These are phyloP conservation scores for Mandrillus leucophaeus DNA, from an alignment of 2,113 vertebrate species.

Conservation along the genomic window DNA sequence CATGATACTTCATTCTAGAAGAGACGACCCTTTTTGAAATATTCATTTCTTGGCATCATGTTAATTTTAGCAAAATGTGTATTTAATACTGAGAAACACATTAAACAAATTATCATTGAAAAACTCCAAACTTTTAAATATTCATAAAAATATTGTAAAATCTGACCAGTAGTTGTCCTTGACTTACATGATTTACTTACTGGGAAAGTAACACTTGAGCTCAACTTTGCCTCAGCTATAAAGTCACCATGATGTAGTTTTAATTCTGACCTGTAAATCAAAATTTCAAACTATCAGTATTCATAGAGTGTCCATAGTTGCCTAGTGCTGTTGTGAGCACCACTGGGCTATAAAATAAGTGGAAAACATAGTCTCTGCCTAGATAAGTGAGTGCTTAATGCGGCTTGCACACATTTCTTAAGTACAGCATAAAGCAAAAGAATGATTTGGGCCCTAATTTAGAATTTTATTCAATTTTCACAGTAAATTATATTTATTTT, in stretches of 20 bases:
- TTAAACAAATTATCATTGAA: neutral
- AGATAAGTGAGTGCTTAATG: conserved; percentile 47
- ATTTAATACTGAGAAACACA: neutral
- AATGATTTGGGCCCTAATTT: conserved; percentile 40
- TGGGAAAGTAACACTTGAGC: neutral
- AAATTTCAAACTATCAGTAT: neutral
- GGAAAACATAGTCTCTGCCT: conserved; percentile 2
- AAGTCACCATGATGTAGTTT: neutral
- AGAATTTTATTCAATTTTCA: conserved; percentile 51
- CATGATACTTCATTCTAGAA: neutral
- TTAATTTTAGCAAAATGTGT: neutral
- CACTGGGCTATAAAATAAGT: conserved; percentile 19
- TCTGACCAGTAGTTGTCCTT: neutral
- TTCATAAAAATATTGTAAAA: neutral
- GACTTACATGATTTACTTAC: neutral
- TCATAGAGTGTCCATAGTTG: neutral
- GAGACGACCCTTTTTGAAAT: neutral
- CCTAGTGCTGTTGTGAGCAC: neutral
- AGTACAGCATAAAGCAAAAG: conserved; percentile 14
- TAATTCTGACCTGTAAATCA: neutral
- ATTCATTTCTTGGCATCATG: neutral
- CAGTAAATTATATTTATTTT: conserved; percentile 21
- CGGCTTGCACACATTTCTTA: conserved; percentile 16
- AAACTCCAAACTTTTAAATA: neutral
- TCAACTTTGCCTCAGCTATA: neutral